Percentiles rank a stretch among this genome's conserved stretches.
Evolutionary conservation across 2,888 invertebrate species (phyloP).

Genomic region (Escarpia spicata): DNA sequence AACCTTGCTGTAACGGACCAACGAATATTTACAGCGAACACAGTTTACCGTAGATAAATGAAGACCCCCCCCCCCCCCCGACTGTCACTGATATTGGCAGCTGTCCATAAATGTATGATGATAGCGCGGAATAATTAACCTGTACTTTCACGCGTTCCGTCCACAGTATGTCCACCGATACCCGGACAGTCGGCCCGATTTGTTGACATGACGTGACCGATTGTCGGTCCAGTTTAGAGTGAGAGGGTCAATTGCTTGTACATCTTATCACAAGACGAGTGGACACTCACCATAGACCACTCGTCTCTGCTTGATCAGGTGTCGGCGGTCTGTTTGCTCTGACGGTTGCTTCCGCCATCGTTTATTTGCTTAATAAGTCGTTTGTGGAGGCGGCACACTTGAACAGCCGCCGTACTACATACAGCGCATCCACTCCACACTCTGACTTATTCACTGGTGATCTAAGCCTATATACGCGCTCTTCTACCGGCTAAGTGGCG

Average conservation of each 20-base stretch:
- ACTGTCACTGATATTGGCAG: neutral
- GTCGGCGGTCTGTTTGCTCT: neutral
- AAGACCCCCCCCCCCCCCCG: neutral
- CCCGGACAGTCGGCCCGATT: neutral
- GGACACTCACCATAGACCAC: neutral
- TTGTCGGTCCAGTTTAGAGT: neutral
- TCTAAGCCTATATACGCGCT: neutral
- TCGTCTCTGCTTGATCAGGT: slow-evolving; percentile 5
- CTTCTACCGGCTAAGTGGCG: neutral
- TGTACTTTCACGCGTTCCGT: neutral
- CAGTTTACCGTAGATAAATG: neutral
- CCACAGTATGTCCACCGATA: neutral
- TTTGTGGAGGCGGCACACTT: neutral
- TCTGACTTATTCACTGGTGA: neutral
- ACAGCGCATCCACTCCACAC: neutral
- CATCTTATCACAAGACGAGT: neutral
- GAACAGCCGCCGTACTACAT: neutral
- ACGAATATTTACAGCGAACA: neutral
- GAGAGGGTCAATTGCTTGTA: neutral
- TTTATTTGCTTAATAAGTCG: neutral
- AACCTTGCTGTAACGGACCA: neutral
- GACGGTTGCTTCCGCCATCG: neutral
- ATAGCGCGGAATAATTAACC: neutral
- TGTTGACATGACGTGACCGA: neutral
- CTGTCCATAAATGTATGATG: neutral